Percentiles rank a stretch among this genome's conserved stretches.
Evolutionary conservation across 2,797 vertebrate genomes (phyloP).

Genomic region (Natrix natrix): DNA sequence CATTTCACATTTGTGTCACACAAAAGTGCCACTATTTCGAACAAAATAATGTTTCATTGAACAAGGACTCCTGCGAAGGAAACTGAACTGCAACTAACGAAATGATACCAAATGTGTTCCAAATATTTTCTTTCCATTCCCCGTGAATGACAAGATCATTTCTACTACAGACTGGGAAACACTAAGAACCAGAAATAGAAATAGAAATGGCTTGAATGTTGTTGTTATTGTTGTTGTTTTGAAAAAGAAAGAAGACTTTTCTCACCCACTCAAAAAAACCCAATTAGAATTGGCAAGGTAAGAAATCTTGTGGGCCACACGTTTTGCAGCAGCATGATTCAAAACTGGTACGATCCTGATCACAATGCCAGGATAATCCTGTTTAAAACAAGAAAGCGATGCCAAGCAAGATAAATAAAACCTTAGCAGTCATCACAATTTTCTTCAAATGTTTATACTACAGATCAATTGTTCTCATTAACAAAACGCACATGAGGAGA

Average conservation of each 20-base stretch:
- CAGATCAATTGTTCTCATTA: neutral
- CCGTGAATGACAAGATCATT: neutral
- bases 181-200: neutral
- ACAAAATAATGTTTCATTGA: neutral
- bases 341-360: neutral
- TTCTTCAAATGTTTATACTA: neutral
- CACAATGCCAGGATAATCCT: neutral
- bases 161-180: neutral
- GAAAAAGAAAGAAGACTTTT: neutral
- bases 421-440: neutral
- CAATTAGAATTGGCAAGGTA: slow-evolving; percentile 33
- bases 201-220: too few species aligned
- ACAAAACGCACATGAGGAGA: neutral
- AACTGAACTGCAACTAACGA: neutral
- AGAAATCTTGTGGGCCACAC: slow-evolving; percentile 20
- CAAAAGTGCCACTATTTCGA: neutral
- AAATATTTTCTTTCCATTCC: neutral
- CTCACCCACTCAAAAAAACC: neutral
- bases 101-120: neutral
- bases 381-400: neutral
- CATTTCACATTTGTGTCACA: neutral
- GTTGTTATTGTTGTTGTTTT: neutral
- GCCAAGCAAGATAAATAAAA: slow-evolving; percentile 7
- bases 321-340: neutral
- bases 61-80: neutral